These are phyloP conservation scores for Thysanoteuthis rhombus DNA, from an alignment of 2,888 invertebrate species.

Conservation along the genomic window DNA sequence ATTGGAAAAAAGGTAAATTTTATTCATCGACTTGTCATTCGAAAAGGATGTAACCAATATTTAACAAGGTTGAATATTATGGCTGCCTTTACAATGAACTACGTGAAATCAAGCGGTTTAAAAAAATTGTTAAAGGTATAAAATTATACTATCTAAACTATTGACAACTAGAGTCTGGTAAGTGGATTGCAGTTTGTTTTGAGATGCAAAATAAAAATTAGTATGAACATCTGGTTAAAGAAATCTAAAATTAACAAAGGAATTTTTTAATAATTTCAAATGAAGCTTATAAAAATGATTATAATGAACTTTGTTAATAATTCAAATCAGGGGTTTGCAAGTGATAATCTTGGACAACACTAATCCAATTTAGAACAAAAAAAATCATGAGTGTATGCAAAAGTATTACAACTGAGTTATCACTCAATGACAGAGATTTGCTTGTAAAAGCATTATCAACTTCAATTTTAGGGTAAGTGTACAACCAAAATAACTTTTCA, in stretches of 20 bases:
- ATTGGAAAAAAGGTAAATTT: too few species aligned
- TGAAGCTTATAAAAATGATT: background rate
- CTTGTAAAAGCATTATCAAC: background rate
- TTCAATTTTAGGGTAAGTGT: background rate
- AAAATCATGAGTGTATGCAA: background rate
- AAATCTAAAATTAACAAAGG: too few species aligned
- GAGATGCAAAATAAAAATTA: too few species aligned
- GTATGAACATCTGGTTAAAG: too few species aligned
- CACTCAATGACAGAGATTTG: background rate
- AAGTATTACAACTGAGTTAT: background rate
- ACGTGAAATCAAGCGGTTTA: background rate
- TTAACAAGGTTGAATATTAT: background rate
- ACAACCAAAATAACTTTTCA: background rate
- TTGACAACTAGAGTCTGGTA: too few species aligned
- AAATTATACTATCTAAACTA: too few species aligned
- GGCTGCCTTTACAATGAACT: background rate
- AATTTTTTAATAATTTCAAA: too few species aligned
- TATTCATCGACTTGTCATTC: too few species aligned
- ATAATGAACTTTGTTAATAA: too few species aligned
- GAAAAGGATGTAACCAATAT: background rate
- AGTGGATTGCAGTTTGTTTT: too few species aligned
- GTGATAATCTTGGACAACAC: background rate
- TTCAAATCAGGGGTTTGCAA: background rate
- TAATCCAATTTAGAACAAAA: background rate
- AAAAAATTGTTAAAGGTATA: background rate